A percentile compares a stretch with the other conserved stretches of the same genome.
These are phyloP conservation scores for Nomada goodeniana DNA, from an alignment of 2,888 invertebrate genomes.

Conservation along the genomic window DNA sequence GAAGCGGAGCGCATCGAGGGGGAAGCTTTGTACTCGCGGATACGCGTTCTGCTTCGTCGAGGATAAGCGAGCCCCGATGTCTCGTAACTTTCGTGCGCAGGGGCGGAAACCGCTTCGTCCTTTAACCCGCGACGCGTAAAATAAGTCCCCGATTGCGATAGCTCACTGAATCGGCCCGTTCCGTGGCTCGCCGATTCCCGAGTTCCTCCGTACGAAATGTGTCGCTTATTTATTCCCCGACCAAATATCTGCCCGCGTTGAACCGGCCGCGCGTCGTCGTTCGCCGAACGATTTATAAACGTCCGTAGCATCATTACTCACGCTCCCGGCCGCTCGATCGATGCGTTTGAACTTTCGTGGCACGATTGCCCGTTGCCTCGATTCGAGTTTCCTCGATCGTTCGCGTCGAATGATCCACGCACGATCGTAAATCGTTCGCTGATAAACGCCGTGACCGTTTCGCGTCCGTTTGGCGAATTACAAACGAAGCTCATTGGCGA, in stretches of 20 bases:
- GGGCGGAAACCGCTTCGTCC: slow-evolving; percentile 7
- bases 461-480: slow-evolving; percentile 24
- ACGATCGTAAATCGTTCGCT: slow-evolving; percentile 34
- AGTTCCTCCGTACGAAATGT: not conserved
- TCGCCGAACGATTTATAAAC: slow-evolving; percentile 30
- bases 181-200: slow-evolving; percentile 3
- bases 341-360: slow-evolving; percentile 35
- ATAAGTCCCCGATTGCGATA: not conserved
- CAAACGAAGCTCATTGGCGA: slow-evolving; percentile 27
- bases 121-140: slow-evolving; percentile 27
- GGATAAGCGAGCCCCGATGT: not conserved
- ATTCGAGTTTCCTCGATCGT: slow-evolving; percentile 22
- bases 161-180: not conserved
- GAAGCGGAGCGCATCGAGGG: slow-evolving; percentile 28
- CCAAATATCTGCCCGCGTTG: not conserved
- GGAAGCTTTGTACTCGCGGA: slow-evolving; percentile 33
- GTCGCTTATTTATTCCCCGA: not conserved
- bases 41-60: slow-evolving; percentile 20
- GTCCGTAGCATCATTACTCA: slow-evolving; percentile 25
- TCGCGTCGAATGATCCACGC: slow-evolving; percentile 36
- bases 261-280: not conserved
- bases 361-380: not conserved
- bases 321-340: slow-evolving; percentile 16
- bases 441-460: slow-evolving; percentile 28
- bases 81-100: slow-evolving; percentile 13